Evolutionary conservation across 2,888 invertebrate species (phyloP).

Genomic region (Dryobotodes eremita): DNA sequence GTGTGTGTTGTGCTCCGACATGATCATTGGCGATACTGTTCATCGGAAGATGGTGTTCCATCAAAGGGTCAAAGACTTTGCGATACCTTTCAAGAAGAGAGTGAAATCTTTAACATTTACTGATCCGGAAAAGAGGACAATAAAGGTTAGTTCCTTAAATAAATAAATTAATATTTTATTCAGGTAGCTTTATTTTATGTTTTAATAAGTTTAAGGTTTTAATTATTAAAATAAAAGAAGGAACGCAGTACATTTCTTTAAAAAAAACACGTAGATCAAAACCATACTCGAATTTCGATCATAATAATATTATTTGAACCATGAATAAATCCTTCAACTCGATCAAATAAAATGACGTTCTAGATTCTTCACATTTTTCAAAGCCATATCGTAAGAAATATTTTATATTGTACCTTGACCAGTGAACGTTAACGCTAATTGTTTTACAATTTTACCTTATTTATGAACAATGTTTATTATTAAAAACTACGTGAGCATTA

Average conservation of each 20-base stretch:
- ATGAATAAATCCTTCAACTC: not conserved
- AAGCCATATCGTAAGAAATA: conserved; percentile 23
- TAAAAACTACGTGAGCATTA: conserved; percentile 14
- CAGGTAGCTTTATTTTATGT: not conserved
- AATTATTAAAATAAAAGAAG: too few relatives aligned
- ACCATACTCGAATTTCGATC: not conserved
- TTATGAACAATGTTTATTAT: conserved; percentile 28
- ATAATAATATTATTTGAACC: not conserved
- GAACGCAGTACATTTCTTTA: not conserved
- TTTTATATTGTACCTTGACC: conserved; percentile 50
- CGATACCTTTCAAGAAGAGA: conserved; percentile 88
- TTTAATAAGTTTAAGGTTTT: not conserved
- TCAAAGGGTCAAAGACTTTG: conserved; percentile 87
- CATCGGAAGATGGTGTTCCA: conserved; percentile 89
- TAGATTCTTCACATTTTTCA: conserved; percentile 25
- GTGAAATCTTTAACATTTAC: conserved; percentile 82
- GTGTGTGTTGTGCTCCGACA: conserved; percentile 79
- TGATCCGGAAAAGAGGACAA: conserved; percentile 85
- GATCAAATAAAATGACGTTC: not conserved
- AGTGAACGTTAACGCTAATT: conserved; percentile 13
- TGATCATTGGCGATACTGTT: conserved; percentile 87
- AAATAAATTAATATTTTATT: not conserved
- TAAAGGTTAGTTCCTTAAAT: conserved; percentile 77
- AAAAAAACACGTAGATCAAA: not conserved
- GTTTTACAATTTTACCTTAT: conserved; percentile 28